phyloP scores from a whole-genome alignment of 2,888 invertebrate species.

The Gymnocheta viridis region DNA sequence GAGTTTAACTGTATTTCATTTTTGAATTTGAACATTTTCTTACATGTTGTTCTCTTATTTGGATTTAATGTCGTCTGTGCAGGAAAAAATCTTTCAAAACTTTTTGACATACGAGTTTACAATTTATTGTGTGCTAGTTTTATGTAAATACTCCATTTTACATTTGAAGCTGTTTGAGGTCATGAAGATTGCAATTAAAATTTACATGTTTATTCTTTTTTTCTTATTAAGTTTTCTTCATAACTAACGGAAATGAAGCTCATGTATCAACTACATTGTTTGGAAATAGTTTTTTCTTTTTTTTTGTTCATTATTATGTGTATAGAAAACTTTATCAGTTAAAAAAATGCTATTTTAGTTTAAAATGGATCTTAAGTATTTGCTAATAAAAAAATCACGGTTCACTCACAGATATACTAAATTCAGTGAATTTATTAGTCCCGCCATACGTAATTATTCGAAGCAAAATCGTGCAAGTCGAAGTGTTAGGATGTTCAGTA shows the following conservation, averaged over 20 bases:
- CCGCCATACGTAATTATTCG: too few relatives aligned
- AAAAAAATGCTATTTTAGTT: not conserved
- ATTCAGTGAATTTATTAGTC: too few relatives aligned
- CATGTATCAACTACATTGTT: slow-evolving; percentile 3
- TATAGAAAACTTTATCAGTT: not conserved
- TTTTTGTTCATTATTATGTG: not conserved
- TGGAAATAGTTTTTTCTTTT: not conserved
- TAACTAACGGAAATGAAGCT: not conserved
- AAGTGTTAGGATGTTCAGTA: too few relatives aligned
- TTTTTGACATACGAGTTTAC: slow-evolving; percentile 55
- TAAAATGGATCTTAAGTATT: not conserved
- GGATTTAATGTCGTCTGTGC: slow-evolving; percentile 38
- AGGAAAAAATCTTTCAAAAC: slow-evolving; percentile 66
- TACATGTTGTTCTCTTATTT: not conserved
- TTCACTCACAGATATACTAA: too few relatives aligned
- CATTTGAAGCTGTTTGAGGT: slow-evolving; percentile 34
- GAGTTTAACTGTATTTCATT: not conserved
- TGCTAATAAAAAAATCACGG: not conserved
- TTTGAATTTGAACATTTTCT: not conserved
- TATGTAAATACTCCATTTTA: not conserved
- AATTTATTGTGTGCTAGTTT: slow-evolving; percentile 56
- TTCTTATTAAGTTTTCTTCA: not conserved
- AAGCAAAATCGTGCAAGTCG: too few relatives aligned
- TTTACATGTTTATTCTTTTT: slow-evolving; percentile 16
- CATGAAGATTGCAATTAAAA: slow-evolving; percentile 41